phyloP scores from a whole-genome alignment of 2,797 vertebrate genomes.

The Aplochiton taeniatus region DNA sequence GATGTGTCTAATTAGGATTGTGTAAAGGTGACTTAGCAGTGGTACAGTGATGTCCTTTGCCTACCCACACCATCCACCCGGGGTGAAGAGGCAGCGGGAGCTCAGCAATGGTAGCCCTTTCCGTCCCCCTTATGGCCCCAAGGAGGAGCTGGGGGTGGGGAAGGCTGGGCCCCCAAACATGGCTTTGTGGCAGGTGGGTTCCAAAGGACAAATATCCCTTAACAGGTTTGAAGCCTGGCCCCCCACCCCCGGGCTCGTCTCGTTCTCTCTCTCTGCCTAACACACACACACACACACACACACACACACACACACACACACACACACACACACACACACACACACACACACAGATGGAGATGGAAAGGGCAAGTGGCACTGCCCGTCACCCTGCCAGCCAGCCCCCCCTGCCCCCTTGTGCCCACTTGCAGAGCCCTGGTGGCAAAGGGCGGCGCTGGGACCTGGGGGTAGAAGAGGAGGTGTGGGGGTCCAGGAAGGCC shows the following conservation, averaged over 20 bases:
- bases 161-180: constrained; percentile 9
- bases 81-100: not conserved
- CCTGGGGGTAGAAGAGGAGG: constrained; percentile 12
- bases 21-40: too few species aligned
- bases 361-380: constrained; percentile 1
- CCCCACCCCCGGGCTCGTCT: too few species aligned
- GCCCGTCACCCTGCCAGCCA: not conserved
- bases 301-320: too few species aligned
- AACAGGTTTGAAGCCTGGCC: constrained; percentile 30
- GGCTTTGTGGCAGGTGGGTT: constrained; percentile 37
- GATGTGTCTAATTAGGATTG: too few species aligned
- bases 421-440: constrained; percentile 2
- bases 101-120: not conserved
- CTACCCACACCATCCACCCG: too few species aligned
- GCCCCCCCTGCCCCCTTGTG: constrained; percentile 14
- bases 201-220: constrained; percentile 15
- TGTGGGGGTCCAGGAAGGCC: not conserved
- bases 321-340: not conserved
- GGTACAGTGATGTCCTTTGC: too few species aligned
- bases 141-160: not conserved
- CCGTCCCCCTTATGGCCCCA: not conserved
- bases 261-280: not conserved
- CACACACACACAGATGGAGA: not conserved
- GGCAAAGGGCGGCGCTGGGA: not conserved
- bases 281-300: not conserved